Conservation (phyloP, 2,113 vertebrate species). For the Atlantisia rogersi region DNA sequence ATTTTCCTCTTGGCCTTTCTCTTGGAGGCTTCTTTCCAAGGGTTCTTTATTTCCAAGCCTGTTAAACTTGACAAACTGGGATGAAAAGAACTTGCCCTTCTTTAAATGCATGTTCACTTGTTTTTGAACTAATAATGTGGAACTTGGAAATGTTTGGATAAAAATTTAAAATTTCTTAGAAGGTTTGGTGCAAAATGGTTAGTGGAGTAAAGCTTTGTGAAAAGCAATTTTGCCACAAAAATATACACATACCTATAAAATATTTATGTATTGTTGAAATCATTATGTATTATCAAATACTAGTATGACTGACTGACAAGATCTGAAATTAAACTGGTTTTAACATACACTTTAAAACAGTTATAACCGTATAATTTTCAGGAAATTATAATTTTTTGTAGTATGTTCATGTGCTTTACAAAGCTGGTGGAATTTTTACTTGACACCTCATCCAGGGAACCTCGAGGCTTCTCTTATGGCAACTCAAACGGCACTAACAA, state of each 20-base stretch:
- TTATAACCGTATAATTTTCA: background rate
- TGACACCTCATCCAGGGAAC: background rate
- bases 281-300: background rate
- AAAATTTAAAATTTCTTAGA: background rate
- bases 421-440: background rate
- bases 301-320: background rate
- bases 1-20: slow-evolving; percentile 7
- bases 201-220: background rate
- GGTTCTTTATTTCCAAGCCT: slow-evolving; percentile 1
- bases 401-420: background rate
- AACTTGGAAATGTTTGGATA: background rate
- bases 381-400: background rate
- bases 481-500: background rate
- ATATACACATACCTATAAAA: background rate
- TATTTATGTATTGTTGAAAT: background rate
- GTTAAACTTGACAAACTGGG: background rate
- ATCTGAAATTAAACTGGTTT: background rate
- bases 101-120: background rate
- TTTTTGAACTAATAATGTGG: background rate
- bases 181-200: background rate
- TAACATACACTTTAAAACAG: background rate
- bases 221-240: background rate
- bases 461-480: background rate
- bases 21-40: slow-evolving; percentile 19
- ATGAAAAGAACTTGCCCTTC: background rate